Conservation (phyloP, 2,113 vertebrate genomes). For the Tinamus guttatus region DNA sequence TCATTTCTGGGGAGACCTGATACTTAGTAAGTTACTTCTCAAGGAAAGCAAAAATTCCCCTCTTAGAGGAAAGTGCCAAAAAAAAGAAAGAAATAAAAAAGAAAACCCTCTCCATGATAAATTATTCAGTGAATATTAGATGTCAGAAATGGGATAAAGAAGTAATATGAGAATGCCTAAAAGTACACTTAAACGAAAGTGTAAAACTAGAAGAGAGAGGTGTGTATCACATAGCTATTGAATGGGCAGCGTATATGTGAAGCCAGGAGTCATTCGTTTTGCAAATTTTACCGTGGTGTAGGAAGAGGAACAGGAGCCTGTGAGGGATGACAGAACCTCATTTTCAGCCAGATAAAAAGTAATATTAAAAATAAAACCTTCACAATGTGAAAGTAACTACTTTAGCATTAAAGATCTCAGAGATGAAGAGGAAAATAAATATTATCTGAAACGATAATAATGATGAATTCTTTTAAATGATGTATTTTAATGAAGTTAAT, state of each 20-base stretch:
- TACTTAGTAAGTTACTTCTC: neutral
- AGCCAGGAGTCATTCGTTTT: neutral
- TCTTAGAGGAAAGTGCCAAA: too few species aligned
- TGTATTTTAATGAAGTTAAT: too few species aligned
- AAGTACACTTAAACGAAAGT: neutral
- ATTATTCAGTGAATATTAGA: neutral
- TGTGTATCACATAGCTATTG: neutral
- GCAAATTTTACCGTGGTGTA: neutral
- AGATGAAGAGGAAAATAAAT: neutral
- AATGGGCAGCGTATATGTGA: neutral
- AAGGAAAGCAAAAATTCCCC: neutral
- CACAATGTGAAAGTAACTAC: neutral
- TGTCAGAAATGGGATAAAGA: neutral
- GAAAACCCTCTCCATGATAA: neutral
- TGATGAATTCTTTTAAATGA: too few species aligned
- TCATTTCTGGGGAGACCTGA: neutral
- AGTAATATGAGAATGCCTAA: neutral
- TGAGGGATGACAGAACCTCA: neutral
- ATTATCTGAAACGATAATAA: neutral
- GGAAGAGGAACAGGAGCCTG: neutral
- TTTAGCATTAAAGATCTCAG: neutral
- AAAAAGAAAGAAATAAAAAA: neutral
- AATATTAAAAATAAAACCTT: neutral
- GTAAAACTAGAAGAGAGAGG: neutral
- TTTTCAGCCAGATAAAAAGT: neutral